Base-by-base conservation (phyloP, 1,140 invertebrate species). In the Vollenhovia emeryi region DNA sequence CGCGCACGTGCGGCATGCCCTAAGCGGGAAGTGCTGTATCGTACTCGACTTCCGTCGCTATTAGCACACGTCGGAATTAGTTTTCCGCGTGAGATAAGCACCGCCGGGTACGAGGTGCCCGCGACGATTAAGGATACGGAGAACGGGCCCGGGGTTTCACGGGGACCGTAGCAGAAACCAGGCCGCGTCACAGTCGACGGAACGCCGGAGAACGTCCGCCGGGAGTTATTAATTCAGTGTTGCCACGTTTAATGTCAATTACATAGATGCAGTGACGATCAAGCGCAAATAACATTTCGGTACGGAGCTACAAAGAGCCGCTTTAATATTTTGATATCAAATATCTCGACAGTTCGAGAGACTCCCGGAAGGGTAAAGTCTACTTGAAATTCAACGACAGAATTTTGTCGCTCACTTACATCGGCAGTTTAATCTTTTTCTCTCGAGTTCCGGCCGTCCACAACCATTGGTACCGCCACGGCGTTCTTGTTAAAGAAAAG, bases 81-180 rank as follows among this genome's bases (percentile, higher is more conserved):
- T 86, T 91, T 91, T 92, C 86, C 87, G 90, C 68, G 90, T 89
- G 84, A 55, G 92, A 92, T 91, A 91, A 92, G 69, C 68, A 48
- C 76, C 45, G 27, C 1, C 11, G 36, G 62, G 13, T 68, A 85
- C 83, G 84, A 87, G 90, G 83, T 84, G 55, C 36, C 15, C 21
- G 13, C 76, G 64, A 75, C 86, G 83, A 86, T 91, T 90, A 73
- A 75, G 45, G 71, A 66, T 87, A 86, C 48, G 24, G 78, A 78
- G 48, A 45, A 55, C 27, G n/a, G 48, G 6, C 15, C 13, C 27
- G 7, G 30, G 30, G 3, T 30, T 52, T 57, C 15, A 30, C 43
- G 33, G 7, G 24, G 33, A 80, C 18, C 33, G 43, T 59, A 80
- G 43, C 43, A 33, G 69, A 18, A 48, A 73, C 48, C 69, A 30